A percentile compares a stretch with the other conserved stretches of the same genome.
These are phyloP conservation scores for Phortica variegata DNA, from an alignment of 1,140 invertebrate species.

Conservation along the genomic window DNA sequence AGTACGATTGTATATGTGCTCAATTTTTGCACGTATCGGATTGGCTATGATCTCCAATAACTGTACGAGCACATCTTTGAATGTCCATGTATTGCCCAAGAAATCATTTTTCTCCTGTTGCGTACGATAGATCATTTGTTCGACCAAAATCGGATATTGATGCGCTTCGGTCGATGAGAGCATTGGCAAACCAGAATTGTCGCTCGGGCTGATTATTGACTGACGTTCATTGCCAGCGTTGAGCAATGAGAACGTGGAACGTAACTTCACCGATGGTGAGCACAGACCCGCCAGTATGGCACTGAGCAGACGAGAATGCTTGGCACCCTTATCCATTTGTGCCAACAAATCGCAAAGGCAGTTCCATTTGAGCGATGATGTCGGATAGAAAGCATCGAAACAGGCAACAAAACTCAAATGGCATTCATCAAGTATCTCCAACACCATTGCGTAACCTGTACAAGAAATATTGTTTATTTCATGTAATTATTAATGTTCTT, in stretches of 20 bases:
- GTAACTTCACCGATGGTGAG: constrained; percentile 74
- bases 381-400: constrained; percentile 96
- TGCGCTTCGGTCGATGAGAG: constrained; percentile 71
- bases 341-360: constrained; percentile 83
- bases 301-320: constrained; percentile 69
- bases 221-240: constrained; percentile 58
- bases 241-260: constrained; percentile 72
- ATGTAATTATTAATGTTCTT: not conserved
- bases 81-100: constrained; percentile 66
- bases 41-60: constrained; percentile 79
- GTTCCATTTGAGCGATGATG: constrained; percentile 88
- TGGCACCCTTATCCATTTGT: constrained; percentile 68
- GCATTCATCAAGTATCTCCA: constrained; percentile 82
- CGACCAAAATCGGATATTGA: constrained; percentile 77
- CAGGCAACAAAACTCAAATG: constrained; percentile 88
- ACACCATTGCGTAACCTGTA: constrained; percentile 62
- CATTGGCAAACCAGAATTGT: constrained; percentile 70
- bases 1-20: constrained; percentile 49
- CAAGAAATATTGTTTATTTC: constrained; percentile 1
- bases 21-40: constrained; percentile 68
- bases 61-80: constrained; percentile 81
- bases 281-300: constrained; percentile 80
- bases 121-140: constrained; percentile 77
- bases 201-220: constrained; percentile 68
- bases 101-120: constrained; percentile 63